Percentiles rank a stretch among this genome's conserved stretches.
These are phyloP conservation scores for Plotosus lineatus DNA, from an alignment of 2,113 vertebrate genomes.

Conservation along the genomic window DNA sequence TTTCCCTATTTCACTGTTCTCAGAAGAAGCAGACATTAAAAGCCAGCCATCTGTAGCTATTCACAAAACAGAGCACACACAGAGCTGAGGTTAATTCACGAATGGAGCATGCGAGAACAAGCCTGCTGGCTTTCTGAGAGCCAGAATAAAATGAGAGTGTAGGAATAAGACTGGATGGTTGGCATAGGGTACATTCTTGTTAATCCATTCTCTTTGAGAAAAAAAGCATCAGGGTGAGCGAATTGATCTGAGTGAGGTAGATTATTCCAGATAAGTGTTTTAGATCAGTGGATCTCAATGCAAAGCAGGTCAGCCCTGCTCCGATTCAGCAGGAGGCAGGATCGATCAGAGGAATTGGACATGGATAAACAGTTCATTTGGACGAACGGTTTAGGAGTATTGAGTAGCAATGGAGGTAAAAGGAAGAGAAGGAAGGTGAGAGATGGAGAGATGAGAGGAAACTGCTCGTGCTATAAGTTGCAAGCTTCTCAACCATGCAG, in stretches of 20 bases:
- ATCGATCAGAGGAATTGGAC: constrained; percentile 45
- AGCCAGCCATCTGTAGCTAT: constrained; percentile 41
- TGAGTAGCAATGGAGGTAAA: constrained; percentile 27
- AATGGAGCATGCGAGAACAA: neutral
- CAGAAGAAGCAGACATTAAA: constrained; percentile 38
- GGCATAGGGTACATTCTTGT: constrained; percentile 19
- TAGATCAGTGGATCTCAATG: constrained; percentile 41
- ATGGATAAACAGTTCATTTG: constrained; percentile 56
- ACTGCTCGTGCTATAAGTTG: constrained; percentile 2
- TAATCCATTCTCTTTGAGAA: constrained; percentile 6
- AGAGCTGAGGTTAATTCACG: constrained; percentile 25
- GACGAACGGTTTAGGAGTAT: constrained; percentile 38
- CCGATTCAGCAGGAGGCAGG: constrained; percentile 41
- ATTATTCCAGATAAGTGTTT: constrained; percentile 58
- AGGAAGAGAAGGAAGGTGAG: neutral
- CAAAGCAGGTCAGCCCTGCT: constrained; percentile 29
- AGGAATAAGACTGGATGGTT: neutral
- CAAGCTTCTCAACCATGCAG: constrained; percentile 29
- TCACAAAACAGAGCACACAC: constrained; percentile 30
- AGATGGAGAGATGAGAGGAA: constrained; percentile 11
- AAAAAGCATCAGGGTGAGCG: constrained; percentile 1
- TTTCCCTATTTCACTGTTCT: constrained; percentile 25
- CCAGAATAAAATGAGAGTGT: constrained; percentile 5
- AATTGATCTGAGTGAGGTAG: constrained; percentile 53
- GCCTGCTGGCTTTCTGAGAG: neutral